A percentile compares a stretch with the other conserved stretches of the same genome.
These are phyloP conservation scores for Tragelaphus strepsiceros DNA, from an alignment of 2,113 vertebrate species.

Conservation along the genomic window DNA sequence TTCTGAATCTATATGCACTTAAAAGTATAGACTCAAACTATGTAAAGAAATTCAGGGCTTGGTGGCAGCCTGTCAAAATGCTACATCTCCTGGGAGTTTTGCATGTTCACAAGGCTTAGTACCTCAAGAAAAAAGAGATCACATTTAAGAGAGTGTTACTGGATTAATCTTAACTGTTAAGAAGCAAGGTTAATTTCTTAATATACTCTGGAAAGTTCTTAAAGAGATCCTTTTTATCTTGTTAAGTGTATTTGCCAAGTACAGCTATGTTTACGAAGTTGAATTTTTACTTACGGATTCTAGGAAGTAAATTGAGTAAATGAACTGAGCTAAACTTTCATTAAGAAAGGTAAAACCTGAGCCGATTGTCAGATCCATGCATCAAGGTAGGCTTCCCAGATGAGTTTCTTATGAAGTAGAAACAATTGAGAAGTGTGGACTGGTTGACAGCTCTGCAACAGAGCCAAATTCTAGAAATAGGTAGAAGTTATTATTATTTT, in stretches of 20 bases:
- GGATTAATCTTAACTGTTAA: slow-evolving; percentile 46
- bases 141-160: slow-evolving; percentile 27
- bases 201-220: slow-evolving; percentile 37
- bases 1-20: background rate
- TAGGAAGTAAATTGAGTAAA: slow-evolving; percentile 50
- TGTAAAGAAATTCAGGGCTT: background rate
- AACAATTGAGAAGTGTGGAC: background rate
- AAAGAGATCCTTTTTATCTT: slow-evolving; percentile 54
- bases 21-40: background rate
- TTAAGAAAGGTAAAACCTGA: slow-evolving; percentile 48
- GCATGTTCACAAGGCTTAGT: background rate
- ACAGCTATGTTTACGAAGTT: slow-evolving; percentile 60
- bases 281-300: slow-evolving; percentile 44
- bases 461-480: background rate
- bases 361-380: background rate
- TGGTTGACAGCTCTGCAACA: background rate
- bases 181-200: slow-evolving; percentile 58
- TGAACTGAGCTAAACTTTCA: slow-evolving; percentile 32
- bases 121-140: background rate
- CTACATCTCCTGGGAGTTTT: background rate
- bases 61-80: background rate
- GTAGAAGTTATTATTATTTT: background rate
- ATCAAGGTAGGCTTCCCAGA: background rate
- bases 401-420: slow-evolving; percentile 21
- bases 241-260: slow-evolving; percentile 58